These are phyloP conservation scores for Zaprionus ghesquierei DNA, from an alignment of 1,140 invertebrate species.

Conservation along the genomic window DNA sequence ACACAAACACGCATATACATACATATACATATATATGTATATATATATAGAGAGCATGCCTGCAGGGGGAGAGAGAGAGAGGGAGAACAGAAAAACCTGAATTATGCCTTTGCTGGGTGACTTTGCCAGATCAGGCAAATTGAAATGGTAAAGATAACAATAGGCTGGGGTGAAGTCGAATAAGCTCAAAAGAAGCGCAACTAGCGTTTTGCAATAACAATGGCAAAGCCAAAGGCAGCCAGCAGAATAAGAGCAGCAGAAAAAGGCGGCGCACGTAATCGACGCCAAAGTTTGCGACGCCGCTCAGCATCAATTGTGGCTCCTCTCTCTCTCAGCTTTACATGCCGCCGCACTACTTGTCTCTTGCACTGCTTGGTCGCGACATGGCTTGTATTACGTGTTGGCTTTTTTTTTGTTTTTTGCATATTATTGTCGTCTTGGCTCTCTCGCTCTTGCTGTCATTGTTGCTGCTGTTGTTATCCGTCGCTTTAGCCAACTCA, in stretches of 20 bases:
- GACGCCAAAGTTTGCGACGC: constrained; percentile 31
- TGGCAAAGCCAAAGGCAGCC: constrained; percentile 30
- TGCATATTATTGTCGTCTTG: constrained; percentile 39
- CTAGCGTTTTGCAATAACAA: constrained; percentile 60
- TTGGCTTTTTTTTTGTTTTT: constrained; percentile 45
- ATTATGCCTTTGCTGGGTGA: constrained; percentile 50
- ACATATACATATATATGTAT: background rate
- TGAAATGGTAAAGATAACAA: constrained; percentile 26
- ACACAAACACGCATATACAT: background rate
- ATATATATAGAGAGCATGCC: background rate
- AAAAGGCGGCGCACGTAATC: constrained; percentile 50
- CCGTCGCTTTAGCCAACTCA: constrained; percentile 48
- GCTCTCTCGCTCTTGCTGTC: constrained; percentile 41
- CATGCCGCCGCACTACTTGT: constrained; percentile 10
- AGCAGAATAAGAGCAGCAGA: background rate
- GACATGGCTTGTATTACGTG: constrained; percentile 70
- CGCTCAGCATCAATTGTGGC: background rate
- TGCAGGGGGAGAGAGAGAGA: constrained; percentile 5
- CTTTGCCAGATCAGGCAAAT: constrained; percentile 44
- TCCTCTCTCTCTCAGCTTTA: background rate
- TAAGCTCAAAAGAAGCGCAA: constrained; percentile 77
- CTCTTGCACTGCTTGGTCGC: background rate
- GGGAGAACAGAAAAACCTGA: constrained; percentile 53
- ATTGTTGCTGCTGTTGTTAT: no score
- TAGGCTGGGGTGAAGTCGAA: constrained; percentile 57